These are phyloP conservation scores for Oxyura jamaicensis DNA, from an alignment of 2,113 vertebrate species.

Conservation along the genomic window DNA sequence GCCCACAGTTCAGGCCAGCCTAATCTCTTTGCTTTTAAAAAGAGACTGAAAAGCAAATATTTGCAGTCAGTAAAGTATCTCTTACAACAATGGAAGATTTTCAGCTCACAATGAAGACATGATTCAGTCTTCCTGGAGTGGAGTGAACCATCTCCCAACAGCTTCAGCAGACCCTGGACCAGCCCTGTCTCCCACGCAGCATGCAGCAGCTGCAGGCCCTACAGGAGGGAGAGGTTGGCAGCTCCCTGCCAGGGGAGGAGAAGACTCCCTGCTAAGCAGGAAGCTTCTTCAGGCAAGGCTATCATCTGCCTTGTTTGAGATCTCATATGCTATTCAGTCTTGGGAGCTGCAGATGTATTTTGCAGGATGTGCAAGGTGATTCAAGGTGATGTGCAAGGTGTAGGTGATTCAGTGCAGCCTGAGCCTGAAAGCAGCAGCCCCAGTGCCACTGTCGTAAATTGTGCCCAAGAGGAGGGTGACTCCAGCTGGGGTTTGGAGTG, in stretches of 20 bases:
- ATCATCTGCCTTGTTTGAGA: background rate
- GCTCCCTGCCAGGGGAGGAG: background rate
- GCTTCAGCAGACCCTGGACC: fast-evolving
- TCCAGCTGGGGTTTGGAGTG: background rate
- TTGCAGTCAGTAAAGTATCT: background rate
- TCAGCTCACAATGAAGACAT: background rate
- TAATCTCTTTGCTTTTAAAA: background rate
- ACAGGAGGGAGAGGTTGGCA: background rate
- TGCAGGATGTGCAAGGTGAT: background rate
- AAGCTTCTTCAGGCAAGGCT: background rate
- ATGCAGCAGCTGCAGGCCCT: background rate
- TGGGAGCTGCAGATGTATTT: background rate
- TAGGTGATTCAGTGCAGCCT: background rate
- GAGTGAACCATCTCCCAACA: background rate
- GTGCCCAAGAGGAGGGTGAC: background rate
- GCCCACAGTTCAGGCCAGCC: background rate
- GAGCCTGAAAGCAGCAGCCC: background rate
- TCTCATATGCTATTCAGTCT: fast-evolving
- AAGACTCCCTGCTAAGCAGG: background rate
- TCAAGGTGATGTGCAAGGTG: too few relatives aligned
- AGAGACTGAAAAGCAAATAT: background rate
- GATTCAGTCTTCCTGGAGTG: background rate
- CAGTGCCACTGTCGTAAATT: background rate
- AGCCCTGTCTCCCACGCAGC: background rate
- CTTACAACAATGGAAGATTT: background rate